Percentiles rank a stretch among this genome's conserved stretches.
phyloP scores from a whole-genome alignment of 37 sponge, comb jelly and placozoan genomes.

The Chondrosia reniformis region DNA sequence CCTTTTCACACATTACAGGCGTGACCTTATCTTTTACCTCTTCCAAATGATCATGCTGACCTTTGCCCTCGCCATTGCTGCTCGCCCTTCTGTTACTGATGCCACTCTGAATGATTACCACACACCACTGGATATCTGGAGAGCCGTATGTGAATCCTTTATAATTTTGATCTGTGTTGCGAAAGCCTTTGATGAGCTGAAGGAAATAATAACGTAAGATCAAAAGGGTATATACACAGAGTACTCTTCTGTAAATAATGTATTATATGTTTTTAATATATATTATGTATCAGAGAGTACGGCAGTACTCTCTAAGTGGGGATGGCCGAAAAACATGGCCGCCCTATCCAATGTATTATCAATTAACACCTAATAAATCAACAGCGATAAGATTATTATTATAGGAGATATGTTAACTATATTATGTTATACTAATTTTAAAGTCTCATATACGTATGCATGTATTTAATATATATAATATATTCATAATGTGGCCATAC shows the following conservation, averaged over 20 bases:
- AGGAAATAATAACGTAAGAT: constrained; percentile 7
- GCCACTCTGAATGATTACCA: not conserved
- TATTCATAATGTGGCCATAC: not conserved
- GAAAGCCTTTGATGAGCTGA: not conserved
- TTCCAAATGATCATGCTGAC: constrained; percentile 27
- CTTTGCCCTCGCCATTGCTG: constrained; percentile 15
- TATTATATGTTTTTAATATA: no score
- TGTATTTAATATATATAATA: not conserved
- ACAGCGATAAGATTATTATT: no score
- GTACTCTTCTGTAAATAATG: no score
- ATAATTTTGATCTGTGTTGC: not conserved
- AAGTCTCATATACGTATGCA: no score
- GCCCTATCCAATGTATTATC: no score
- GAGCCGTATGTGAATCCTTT: constrained; percentile 1
- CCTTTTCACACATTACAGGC: not conserved
- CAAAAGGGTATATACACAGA: no score
- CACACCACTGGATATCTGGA: constrained; percentile 16
- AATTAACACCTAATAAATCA: no score
- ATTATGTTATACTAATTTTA: no score
- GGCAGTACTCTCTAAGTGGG: no score
- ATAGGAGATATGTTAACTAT: no score
- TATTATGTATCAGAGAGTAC: no score
- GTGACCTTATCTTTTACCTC: not conserved
- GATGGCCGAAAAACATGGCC: no score
- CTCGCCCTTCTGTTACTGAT: not conserved